Base-by-base conservation (phyloP, 1,140 invertebrate genomes). In the Lepidurus arcticus region DNA sequence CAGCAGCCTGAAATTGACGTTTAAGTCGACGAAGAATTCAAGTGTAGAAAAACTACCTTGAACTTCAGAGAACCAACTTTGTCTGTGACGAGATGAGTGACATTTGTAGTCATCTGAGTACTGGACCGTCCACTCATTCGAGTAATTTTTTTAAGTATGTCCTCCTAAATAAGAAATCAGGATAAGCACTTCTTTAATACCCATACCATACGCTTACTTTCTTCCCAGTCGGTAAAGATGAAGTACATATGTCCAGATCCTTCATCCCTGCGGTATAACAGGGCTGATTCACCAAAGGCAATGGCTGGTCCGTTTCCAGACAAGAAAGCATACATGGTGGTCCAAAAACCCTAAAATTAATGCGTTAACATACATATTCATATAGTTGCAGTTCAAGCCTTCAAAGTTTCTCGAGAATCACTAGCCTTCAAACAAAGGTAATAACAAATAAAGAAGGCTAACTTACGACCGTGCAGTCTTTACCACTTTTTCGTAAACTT, bases 41-140 rank as follows among this genome's bases (percentile, higher is more conserved):
- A 80, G 75, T 73, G 78, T 78, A 76, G 79, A 78, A 16, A 74
- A 79, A 86, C 85, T 86, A 91, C 90, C 84, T 91, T 87, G 84
- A 92, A 92, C 85, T 94, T 93, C 76, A 89, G 88, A 3, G 91
- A 91, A 79, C 89, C 87, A 4, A 92, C 89, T 43, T 88, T 90
- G 81, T 91, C 90, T 11, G 93, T 91, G 6, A 97, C 88, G 26
- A 97, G 88, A 87, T 97, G 94, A 16, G 94, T 96, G 4, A 91
- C 90, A 79, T 88, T 88, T 76, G 88, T 87, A 44, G 90, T 90
- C 45, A 97, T 88, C 76, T 89, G 88, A 80, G 89, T 89, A 13
- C 87, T 90, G 81, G 91, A 94, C 13, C 90, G 86, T 6, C 94
- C 95, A 78, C 92, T 92, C 94, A 97, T 97, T 83, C 90, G 90